These are phyloP conservation scores for Toxostoma redivivum DNA, from an alignment of 2,113 vertebrate species.

Conservation along the genomic window DNA sequence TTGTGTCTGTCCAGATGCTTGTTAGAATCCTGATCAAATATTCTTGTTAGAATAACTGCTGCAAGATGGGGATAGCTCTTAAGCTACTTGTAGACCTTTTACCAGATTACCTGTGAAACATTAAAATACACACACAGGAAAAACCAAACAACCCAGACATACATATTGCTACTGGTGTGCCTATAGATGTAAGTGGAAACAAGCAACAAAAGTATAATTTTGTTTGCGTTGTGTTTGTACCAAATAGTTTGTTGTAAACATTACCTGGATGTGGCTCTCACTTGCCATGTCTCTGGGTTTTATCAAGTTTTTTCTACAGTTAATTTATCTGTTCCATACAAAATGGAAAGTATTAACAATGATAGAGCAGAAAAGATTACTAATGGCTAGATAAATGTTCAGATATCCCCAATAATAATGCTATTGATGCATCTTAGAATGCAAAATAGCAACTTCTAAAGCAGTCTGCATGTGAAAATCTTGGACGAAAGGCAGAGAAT, in stretches of 20 bases:
- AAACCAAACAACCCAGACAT: accelerated
- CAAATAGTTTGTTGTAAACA: background rate
- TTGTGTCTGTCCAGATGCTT: background rate
- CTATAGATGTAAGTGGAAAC: background rate
- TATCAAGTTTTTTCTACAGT: background rate
- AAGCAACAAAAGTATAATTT: background rate
- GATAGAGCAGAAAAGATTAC: background rate
- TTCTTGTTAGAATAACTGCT: background rate
- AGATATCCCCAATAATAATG: background rate
- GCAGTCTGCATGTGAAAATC: background rate
- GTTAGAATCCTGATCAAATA: background rate
- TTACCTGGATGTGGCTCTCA: background rate
- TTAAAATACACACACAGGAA: background rate
- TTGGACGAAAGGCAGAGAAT: background rate
- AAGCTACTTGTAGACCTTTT: background rate
- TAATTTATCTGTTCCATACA: background rate
- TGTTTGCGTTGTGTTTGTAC: background rate
- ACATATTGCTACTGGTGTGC: background rate
- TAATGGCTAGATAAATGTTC: background rate
- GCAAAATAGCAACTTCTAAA: background rate
- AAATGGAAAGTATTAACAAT: background rate
- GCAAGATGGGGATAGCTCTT: background rate
- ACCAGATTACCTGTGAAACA: background rate
- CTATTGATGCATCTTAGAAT: background rate
- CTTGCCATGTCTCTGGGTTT: background rate